A percentile compares a stretch with the other conserved stretches of the same genome.
Evolutionary conservation across 2,888 invertebrate genomes (phyloP).

Genomic region (Deroplatys truncata): DNA sequence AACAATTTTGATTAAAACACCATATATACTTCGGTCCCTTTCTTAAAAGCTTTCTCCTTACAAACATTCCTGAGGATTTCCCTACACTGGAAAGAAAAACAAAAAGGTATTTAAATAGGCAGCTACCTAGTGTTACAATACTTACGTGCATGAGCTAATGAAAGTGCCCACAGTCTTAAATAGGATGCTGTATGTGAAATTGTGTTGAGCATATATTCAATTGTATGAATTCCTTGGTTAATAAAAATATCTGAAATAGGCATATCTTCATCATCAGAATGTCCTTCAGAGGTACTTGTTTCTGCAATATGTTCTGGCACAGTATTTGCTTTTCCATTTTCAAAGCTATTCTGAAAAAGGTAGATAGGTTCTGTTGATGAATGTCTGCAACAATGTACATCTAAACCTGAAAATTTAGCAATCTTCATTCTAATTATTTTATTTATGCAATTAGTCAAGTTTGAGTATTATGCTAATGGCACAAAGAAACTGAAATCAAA

Average conservation of each 20-base stretch:
- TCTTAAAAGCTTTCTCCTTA: too few species aligned
- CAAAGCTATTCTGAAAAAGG: slow-evolving; percentile 35
- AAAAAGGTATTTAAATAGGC: too few species aligned
- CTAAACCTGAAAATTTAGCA: too few species aligned
- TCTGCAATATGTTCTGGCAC: slow-evolving; percentile 57
- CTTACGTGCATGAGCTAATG: slow-evolving; percentile 58
- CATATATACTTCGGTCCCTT: too few species aligned
- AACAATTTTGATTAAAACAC: too few species aligned
- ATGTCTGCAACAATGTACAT: background rate
- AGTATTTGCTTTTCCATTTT: slow-evolving; percentile 62
- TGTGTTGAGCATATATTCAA: slow-evolving; percentile 58
- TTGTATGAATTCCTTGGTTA: slow-evolving; percentile 57
- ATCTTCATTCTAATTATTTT: too few species aligned
- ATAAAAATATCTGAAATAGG: slow-evolving; percentile 54
- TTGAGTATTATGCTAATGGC: too few species aligned
- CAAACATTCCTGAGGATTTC: too few species aligned
- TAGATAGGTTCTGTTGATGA: background rate
- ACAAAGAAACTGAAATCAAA: too few species aligned
- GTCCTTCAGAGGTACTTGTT: background rate
- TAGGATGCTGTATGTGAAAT: slow-evolving; percentile 61
- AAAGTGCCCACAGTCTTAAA: slow-evolving; percentile 58
- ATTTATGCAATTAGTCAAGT: too few species aligned
- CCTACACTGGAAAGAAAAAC: too few species aligned
- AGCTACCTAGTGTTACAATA: slow-evolving; percentile 26
- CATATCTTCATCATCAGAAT: slow-evolving; percentile 37